phyloP scores from a whole-genome alignment of 2,888 invertebrate genomes.

The Molorchus minor region DNA sequence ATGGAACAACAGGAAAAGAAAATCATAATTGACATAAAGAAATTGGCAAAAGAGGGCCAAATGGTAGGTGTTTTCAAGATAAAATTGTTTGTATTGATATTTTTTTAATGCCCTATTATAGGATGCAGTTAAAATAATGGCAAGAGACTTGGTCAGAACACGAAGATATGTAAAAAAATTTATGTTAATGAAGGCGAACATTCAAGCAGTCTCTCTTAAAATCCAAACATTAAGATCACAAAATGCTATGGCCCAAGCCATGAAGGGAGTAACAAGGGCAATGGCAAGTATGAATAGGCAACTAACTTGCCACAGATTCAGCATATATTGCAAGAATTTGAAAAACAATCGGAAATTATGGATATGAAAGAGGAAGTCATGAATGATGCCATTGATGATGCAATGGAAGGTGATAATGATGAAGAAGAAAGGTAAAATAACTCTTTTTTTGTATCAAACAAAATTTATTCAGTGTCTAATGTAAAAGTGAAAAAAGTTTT shows the following conservation, averaged over 20 bases:
- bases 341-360: constrained; percentile 99
- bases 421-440: constrained; percentile 88
- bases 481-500: too few species aligned
- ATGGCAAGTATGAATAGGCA: constrained; percentile 99
- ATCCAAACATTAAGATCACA: constrained; percentile 98
- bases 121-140: constrained; percentile 99
- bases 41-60: constrained; percentile 98
- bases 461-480: constrained; percentile 3
- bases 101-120: constrained; percentile 57
- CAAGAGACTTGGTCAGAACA: constrained; percentile 96
- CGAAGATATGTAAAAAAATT: constrained; percentile 96
- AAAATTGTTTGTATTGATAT: background rate
- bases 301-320: constrained; percentile 99
- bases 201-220: constrained; percentile 96
- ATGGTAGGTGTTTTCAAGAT: constrained; percentile 78
- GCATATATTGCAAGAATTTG: constrained; percentile 96
- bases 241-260: constrained; percentile 99
- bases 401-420: constrained; percentile 98
- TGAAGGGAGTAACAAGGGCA: constrained; percentile 98
- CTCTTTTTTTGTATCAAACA: background rate
- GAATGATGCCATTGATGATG: constrained; percentile 99
- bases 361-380: constrained; percentile 99
- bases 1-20: constrained; percentile 99
- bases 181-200: constrained; percentile 99
- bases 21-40: constrained; percentile 97